These are phyloP conservation scores for Macrophya annulata DNA, from an alignment of 2,888 invertebrate species.

Conservation along the genomic window DNA sequence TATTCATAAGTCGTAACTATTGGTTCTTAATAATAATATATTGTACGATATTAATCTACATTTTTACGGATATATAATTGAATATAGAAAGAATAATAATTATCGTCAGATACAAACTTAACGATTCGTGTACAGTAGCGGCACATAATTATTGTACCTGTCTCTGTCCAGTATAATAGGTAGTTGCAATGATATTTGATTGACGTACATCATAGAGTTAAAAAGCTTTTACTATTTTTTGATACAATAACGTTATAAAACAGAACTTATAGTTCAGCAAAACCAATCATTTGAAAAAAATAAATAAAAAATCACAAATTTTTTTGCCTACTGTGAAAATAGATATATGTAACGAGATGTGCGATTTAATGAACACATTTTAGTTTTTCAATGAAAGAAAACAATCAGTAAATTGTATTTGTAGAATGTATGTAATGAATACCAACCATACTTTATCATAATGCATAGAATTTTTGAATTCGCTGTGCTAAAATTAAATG, in stretches of 20 bases:
- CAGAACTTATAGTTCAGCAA: not conserved
- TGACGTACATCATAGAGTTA: conserved; percentile 26
- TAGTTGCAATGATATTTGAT: conserved; percentile 1
- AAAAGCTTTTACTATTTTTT: conserved; percentile 20
- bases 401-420: conserved; percentile 26
- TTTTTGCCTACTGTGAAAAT: not conserved
- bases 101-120: conserved; percentile 63
- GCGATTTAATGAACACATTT: conserved; percentile 27
- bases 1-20: conserved; percentile 45
- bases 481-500: not conserved
- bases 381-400: conserved; percentile 31
- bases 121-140: conserved; percentile 65
- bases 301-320: not conserved
- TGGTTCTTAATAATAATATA: conserved; percentile 52
- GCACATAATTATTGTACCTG: conserved; percentile 57
- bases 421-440: not conserved
- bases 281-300: not conserved
- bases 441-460: conserved; percentile 22
- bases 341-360: conserved; percentile 24
- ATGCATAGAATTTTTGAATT: conserved; percentile 1
- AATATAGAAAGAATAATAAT: conserved; percentile 54
- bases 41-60: conserved; percentile 54
- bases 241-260: not conserved
- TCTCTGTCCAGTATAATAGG: conserved; percentile 5
- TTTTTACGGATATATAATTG: conserved; percentile 53